Evolutionary conservation across 2,113 vertebrate species (phyloP).

Genomic region (Steatornis caripensis): DNA sequence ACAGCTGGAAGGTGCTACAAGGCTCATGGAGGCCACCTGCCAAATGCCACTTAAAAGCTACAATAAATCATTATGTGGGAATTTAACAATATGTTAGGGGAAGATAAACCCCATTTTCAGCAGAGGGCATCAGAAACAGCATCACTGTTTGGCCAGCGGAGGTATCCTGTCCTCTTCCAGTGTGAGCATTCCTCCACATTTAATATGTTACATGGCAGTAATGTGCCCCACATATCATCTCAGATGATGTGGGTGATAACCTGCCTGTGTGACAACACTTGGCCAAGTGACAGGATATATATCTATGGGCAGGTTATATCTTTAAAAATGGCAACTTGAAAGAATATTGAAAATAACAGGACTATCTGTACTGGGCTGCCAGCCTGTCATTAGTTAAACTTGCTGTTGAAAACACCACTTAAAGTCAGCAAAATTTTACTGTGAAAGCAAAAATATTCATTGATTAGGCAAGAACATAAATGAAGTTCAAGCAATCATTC

Average conservation of each 20-base stretch:
- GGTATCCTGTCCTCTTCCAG: neutral
- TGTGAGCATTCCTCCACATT: neutral
- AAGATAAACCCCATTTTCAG: neutral
- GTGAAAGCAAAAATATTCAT: neutral
- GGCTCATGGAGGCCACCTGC: no score
- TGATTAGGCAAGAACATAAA: neutral
- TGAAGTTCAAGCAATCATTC: neutral
- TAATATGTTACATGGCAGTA: neutral
- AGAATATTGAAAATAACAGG: neutral
- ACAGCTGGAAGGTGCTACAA: neutral
- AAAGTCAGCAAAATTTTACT: neutral
- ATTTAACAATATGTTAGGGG: neutral
- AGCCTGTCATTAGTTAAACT: neutral
- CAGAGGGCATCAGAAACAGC: neutral
- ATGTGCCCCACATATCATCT: no score
- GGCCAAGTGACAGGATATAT: neutral
- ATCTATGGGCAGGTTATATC: no score
- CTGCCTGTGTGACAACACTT: neutral
- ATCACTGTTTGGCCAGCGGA: no score
- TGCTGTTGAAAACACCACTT: neutral
- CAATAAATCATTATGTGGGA: no score
- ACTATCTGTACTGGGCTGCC: neutral
- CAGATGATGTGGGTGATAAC: neutral
- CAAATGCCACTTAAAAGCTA: neutral
- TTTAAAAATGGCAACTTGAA: neutral